A percentile compares a stretch with the other conserved stretches of the same genome.
Evolutionary conservation across 2,888 invertebrate species (phyloP).

Genomic region (Ptychoptera contaminata): DNA sequence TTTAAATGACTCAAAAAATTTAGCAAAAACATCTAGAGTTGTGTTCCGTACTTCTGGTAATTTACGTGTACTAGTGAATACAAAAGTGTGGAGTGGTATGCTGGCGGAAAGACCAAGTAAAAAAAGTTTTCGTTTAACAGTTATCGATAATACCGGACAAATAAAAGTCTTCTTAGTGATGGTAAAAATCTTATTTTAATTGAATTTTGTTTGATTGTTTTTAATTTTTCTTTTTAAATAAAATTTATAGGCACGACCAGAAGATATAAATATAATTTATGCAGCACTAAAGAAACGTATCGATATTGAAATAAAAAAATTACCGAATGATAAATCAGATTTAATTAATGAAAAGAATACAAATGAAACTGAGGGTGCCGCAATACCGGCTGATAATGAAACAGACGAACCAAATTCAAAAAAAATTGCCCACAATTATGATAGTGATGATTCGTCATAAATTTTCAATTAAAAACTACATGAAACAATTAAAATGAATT

Average conservation of each 20-base stretch:
- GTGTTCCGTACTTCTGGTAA: slow-evolving; percentile 84
- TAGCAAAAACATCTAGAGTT: slow-evolving; percentile 49
- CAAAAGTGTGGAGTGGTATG: slow-evolving; percentile 90
- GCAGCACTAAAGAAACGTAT: slow-evolving; percentile 44
- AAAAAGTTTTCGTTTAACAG: slow-evolving; percentile 78
- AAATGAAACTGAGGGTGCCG: too few species aligned
- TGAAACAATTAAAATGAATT: too few species aligned
- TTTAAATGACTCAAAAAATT: slow-evolving; percentile 57
- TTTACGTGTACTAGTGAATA: slow-evolving; percentile 77
- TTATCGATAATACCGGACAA: slow-evolving; percentile 65
- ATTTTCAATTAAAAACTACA: too few species aligned
- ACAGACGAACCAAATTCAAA: too few species aligned
- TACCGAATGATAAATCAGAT: too few species aligned
- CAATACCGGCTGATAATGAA: too few species aligned
- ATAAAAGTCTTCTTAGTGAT: slow-evolving; percentile 76
- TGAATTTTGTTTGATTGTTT: background rate
- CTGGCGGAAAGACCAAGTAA: slow-evolving; percentile 72
- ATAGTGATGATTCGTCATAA: too few species aligned
- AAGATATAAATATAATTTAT: slow-evolving; percentile 50
- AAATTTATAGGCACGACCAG: slow-evolving; percentile 40
- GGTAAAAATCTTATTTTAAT: slow-evolving; percentile 23
- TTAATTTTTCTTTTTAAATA: slow-evolving; percentile 10
- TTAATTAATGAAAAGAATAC: too few species aligned
- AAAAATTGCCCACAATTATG: too few species aligned
- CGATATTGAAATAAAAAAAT: slow-evolving; percentile 15